Percentiles rank a stretch among this genome's conserved stretches.
These are phyloP conservation scores for Drosophila suboccidentalis DNA, from an alignment of 2,888 invertebrate genomes.

Conservation along the genomic window DNA sequence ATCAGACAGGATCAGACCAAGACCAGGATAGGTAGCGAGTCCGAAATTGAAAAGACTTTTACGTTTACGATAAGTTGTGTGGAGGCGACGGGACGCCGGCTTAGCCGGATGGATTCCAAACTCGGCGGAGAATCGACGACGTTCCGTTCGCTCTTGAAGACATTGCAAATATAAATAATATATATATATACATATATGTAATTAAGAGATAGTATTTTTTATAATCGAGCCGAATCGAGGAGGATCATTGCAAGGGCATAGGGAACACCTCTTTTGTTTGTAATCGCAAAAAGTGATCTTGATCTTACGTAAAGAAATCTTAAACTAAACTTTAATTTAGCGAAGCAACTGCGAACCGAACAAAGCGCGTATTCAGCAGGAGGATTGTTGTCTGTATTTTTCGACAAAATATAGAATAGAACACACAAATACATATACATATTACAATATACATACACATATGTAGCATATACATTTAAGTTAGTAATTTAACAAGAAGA, in stretches of 20 bases:
- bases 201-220: slow-evolving; percentile 31
- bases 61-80: slow-evolving; percentile 67
- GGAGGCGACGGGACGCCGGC: slow-evolving; percentile 28
- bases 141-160: slow-evolving; percentile 33
- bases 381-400: slow-evolving; percentile 68
- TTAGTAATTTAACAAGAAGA: slow-evolving; percentile 18
- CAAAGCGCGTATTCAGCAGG: slow-evolving; percentile 54
- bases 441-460: slow-evolving; percentile 24
- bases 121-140: slow-evolving; percentile 20
- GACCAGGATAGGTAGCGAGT: slow-evolving; percentile 18
- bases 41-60: slow-evolving; percentile 75
- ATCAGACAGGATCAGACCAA: not conserved
- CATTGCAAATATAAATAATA: slow-evolving; percentile 41
- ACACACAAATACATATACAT: slow-evolving; percentile 31
- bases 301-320: slow-evolving; percentile 63
- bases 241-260: slow-evolving; percentile 68
- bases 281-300: slow-evolving; percentile 75
- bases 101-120: slow-evolving; percentile 38
- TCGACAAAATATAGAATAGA: slow-evolving; percentile 64
- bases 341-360: slow-evolving; percentile 75
- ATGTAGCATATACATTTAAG: slow-evolving; percentile 32
- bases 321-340: slow-evolving; percentile 37
- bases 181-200: slow-evolving; percentile 36
- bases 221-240: slow-evolving; percentile 28
- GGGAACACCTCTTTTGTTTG: slow-evolving; percentile 61